Base-by-base conservation (phyloP, 2,888 invertebrate species). In the Euzetes globulus region DNA sequence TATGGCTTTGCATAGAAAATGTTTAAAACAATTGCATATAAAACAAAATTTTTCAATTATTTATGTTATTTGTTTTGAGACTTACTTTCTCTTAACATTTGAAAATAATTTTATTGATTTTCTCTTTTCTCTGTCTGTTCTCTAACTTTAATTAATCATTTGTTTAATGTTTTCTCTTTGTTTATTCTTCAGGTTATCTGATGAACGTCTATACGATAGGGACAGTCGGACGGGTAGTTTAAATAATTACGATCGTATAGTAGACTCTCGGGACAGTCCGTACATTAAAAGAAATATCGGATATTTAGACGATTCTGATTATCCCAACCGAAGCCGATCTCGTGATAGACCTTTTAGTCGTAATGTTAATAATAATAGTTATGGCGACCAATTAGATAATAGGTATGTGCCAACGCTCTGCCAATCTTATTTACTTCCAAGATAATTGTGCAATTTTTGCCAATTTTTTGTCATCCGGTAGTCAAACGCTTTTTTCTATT, bases 301-400 rank as follows among this genome's bases (percentile, higher is more conserved):
- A 15, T 55, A 72, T 58, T 58, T 52, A 15, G 55, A 72, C 19
- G 58, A 72, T 19, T 11, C 25, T 7, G 58, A 72, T 37, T 52
- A 72, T 27, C 52, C 65, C 19, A 52, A 47, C n/a, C 29, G 65
- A 45, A 72, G 65, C 41, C 17, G 65, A 65, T 65, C 65, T 65
- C 65, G 65, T 65, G 65, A 73, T 58, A 63, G 75, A 52, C 65
- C 75, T 72, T 72, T 71, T 63, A 73, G 76, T 72, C 73, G 72
- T 58, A 58, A 58, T 58, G 22, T 63, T 55, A 50, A 72, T 74
- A 72, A 72, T 37, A 72, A 41, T 55, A 72, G 58, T 72, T 72
- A 72, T 55, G 33, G 25, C 25, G 72, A 72, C 27, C 33, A 33
- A 11, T 25, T 58, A 41, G 72, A 72, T 17, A 47, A 47, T n/a